Conservation (phyloP, 2,113 vertebrate species). For the Monarcha castaneiventris region DNA sequence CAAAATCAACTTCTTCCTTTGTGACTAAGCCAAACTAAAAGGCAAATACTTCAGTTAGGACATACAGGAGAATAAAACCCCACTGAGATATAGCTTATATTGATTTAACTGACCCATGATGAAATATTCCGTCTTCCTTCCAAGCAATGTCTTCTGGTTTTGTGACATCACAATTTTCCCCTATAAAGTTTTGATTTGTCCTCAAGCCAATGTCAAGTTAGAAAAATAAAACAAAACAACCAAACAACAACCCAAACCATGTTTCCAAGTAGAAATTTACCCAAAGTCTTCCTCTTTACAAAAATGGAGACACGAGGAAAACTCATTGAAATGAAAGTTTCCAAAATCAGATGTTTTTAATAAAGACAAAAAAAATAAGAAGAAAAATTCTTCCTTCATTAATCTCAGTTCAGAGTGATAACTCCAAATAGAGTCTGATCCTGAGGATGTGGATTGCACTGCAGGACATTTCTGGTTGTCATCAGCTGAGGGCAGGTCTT, state of each 20-base stretch:
- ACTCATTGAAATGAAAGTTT: neutral
- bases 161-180: neutral
- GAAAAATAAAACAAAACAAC: neutral
- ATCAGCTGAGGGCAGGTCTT: neutral
- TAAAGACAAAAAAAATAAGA: neutral
- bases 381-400: neutral
- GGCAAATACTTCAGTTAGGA: neutral
- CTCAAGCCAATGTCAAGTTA: neutral
- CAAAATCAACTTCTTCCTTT: neutral
- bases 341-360: neutral
- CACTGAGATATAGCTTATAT: neutral
- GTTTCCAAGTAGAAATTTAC: neutral
- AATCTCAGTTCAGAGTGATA: neutral
- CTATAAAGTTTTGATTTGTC: neutral
- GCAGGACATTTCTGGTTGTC: neutral
- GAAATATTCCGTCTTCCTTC: neutral
- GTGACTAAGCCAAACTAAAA: neutral
- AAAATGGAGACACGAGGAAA: neutral
- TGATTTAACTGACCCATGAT: neutral
- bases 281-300: neutral
- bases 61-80: rapidly evolving
- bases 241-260: neutral
- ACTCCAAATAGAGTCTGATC: neutral
- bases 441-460: neutral
- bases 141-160: neutral